Evolutionary conservation across 2,888 invertebrate species (phyloP).

Genomic region (Physocephala rufipes): DNA sequence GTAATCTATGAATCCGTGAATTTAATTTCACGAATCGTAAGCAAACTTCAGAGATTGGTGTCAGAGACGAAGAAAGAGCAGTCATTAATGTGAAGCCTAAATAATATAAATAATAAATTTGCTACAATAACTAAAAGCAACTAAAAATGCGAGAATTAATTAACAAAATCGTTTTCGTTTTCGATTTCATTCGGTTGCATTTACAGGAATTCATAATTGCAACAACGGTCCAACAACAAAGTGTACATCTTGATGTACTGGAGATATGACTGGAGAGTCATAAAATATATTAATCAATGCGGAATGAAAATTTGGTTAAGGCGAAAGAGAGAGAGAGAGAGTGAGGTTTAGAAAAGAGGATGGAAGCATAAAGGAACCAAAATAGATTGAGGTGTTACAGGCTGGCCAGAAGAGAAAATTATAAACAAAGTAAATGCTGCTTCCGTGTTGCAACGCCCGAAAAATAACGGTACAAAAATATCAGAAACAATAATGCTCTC

Average conservation of each 20-base stretch:
- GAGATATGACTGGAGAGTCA: no score
- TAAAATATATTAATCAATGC: conserved; percentile 36
- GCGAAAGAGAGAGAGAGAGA: conserved; percentile 10
- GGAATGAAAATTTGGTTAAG: conserved; percentile 28
- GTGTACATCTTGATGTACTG: conserved; percentile 16
- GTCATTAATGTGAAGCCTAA: conserved; percentile 52
- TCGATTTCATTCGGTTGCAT: conserved; percentile 46
- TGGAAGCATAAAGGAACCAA: background rate
- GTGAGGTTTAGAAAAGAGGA: conserved; percentile 28
- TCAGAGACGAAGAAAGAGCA: conserved; percentile 17
- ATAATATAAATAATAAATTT: no score
- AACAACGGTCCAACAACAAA: conserved; percentile 31
- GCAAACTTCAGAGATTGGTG: conserved; percentile 18
- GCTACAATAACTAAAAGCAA: conserved; percentile 48
- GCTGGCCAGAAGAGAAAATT: no score
- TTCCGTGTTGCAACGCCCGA: no score
- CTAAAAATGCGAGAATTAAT: conserved; percentile 36
- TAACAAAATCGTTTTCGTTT: conserved; percentile 47
- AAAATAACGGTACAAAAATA: conserved; percentile 4
- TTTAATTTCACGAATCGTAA: conserved; percentile 34
- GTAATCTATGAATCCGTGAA: conserved; percentile 25
- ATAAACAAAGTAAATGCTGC: no score
- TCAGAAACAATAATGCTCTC: background rate
- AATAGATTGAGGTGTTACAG: no score
- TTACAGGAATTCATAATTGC: conserved; percentile 32